A percentile compares a stretch with the other conserved stretches of the same genome.
Evolutionary conservation across 2,113 vertebrate genomes (phyloP).

Genomic region (Tetraodon nigroviridis): DNA sequence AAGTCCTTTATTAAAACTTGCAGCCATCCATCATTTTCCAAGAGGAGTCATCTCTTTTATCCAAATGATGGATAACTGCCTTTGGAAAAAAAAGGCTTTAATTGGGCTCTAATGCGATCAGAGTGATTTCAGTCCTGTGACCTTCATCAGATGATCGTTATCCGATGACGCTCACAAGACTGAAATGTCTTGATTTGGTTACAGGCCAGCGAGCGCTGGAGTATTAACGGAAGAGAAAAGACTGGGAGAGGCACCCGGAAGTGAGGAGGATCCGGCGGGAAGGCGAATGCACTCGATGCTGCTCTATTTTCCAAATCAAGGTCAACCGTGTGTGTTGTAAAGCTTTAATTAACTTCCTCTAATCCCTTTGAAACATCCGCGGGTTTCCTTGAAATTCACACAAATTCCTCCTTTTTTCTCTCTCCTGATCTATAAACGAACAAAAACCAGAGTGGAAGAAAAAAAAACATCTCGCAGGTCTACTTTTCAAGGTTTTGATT

Average conservation of each 20-base stretch:
- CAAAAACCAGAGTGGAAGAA: background rate
- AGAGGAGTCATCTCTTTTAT: slow-evolving; percentile 12
- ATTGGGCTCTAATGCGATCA: slow-evolving; percentile 51
- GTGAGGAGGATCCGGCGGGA: too few relatives aligned
- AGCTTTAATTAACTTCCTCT: background rate
- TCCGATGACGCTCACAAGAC: slow-evolving; percentile 46
- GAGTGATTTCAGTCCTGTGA: slow-evolving; percentile 40
- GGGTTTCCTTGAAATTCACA: background rate
- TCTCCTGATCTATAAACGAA: background rate
- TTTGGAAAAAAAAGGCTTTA: slow-evolving; percentile 41
- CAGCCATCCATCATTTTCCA: slow-evolving; percentile 24
- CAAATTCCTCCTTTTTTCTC: background rate
- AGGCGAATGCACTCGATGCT: background rate
- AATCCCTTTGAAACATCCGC: background rate
- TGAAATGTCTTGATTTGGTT: slow-evolving; percentile 35
- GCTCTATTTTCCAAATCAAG: background rate
- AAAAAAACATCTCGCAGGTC: background rate
- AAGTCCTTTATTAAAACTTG: slow-evolving; percentile 11
- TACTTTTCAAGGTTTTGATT: background rate
- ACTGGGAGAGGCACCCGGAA: background rate
- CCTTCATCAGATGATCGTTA: slow-evolving; percentile 45
- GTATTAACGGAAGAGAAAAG: background rate
- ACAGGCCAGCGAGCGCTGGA: slow-evolving; percentile 5
- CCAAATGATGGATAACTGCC: slow-evolving; percentile 40
- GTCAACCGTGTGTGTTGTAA: background rate